These are phyloP conservation scores for Clarias magur DNA, from an alignment of 2,113 vertebrate genomes.

Conservation along the genomic window DNA sequence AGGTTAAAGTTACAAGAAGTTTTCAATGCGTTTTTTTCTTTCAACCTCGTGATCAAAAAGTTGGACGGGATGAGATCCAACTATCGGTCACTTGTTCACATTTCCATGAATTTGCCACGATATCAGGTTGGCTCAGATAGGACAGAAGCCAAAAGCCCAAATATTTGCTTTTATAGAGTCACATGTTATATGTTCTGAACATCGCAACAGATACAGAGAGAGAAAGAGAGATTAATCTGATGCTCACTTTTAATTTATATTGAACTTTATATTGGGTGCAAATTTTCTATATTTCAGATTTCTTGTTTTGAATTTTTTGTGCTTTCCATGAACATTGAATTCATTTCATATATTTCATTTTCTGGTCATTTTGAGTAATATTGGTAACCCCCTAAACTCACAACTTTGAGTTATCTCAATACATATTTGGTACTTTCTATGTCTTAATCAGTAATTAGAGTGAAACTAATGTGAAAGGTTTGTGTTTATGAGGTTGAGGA, in stretches of 20 bases:
- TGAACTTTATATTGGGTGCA: neutral
- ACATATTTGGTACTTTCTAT: neutral
- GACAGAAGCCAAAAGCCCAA: neutral
- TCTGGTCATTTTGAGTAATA: neutral
- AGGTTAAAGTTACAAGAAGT: neutral
- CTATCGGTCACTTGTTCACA: neutral
- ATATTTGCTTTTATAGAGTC: neutral
- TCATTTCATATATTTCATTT: neutral
- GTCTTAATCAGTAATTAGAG: neutral
- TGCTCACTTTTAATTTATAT: neutral
- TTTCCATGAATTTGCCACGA: conserved; percentile 16
- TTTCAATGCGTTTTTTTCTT: neutral
- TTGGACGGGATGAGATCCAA: neutral
- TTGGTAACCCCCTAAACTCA: neutral
- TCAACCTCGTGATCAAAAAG: neutral
- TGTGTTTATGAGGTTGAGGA: neutral
- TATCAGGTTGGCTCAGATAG: neutral
- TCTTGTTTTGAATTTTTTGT: neutral
- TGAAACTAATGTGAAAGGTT: neutral
- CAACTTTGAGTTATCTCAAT: neutral
- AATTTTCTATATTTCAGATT: neutral
- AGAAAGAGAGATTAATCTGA: neutral
- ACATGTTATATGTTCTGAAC: neutral
- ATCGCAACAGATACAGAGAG: neutral
- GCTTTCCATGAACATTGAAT: neutral